phyloP scores from a whole-genome alignment of 2,113 vertebrate species.

The Trematocara unimaculatum region DNA sequence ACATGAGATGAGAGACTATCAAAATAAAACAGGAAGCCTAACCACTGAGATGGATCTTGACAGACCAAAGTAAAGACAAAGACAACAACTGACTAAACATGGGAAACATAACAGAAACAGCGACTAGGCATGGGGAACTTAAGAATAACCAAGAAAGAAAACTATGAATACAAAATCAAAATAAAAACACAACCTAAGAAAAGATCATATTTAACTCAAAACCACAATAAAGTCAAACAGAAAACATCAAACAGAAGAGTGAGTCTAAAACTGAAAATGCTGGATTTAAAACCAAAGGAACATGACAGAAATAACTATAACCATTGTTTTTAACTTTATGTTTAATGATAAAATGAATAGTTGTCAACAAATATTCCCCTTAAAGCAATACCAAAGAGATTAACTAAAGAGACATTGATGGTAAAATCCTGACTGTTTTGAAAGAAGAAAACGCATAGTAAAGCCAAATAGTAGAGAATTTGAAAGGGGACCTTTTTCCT shows the following conservation, averaged over 20 bases:
- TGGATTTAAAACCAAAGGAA: background rate
- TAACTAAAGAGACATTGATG: background rate
- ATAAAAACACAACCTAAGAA: background rate
- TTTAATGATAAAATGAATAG: background rate
- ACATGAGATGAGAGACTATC: background rate
- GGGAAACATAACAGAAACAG: background rate
- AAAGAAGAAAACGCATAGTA: background rate
- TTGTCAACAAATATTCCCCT: background rate
- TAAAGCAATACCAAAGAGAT: background rate
- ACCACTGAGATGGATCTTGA: background rate
- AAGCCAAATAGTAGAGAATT: background rate
- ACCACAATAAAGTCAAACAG: background rate
- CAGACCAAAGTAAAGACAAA: background rate
- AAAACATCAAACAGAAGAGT: background rate
- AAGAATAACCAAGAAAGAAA: background rate
- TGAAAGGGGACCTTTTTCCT: background rate
- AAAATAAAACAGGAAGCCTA: background rate
- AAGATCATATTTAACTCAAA: background rate
- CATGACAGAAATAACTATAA: background rate
- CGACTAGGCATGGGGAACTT: background rate
- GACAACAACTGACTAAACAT: background rate
- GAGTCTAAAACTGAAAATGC: background rate
- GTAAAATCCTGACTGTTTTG: background rate
- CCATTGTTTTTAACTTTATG: fast-evolving
- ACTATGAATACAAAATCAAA: background rate